Evolutionary conservation across 1,140 invertebrate genomes (phyloP), one percentile per base, ranked within the genome.

Genomic region (Sipha flava): DNA sequence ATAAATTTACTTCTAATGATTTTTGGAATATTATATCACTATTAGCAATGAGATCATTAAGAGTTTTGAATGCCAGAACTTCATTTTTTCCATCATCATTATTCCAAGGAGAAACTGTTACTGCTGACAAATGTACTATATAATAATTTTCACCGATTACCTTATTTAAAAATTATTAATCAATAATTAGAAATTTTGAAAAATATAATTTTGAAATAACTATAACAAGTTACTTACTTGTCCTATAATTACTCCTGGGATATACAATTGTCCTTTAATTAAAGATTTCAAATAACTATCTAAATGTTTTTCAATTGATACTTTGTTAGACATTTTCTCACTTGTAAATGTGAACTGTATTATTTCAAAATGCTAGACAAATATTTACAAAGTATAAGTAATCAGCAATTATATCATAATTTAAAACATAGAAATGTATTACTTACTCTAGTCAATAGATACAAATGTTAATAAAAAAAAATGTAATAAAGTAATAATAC

Each of bases 171-270:
- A 70, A 70, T 29, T 1, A n/a, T 3, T 3, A 2, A 37, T 64
- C 1, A 64, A 37, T 31, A n/a, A 34, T n/a, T n/a, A n/a, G n/a
- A n/a, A n/a, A n/a, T n/a, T n/a, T n/a, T n/a, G n/a, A n/a, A n/a
- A n/a, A n/a, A n/a, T n/a, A n/a, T n/a, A n/a, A n/a, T n/a, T n/a
- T n/a, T n/a, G n/a, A n/a, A n/a, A n/a, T n/a, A n/a, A n/a, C n/a
- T n/a, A n/a, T 29, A 29, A 16, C 29, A 26, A 34, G 18, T 29
- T 12, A 49, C 70, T 77, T 7, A 57, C 72, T 54, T 77, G 73
- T 57, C 73, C 73, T 23, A 59, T 77, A 40, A 77, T 77, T 5
- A 59, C 49, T 59, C 73, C 73, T 31, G 73, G 73, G 59, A 77
- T 77, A n/a, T 59, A 59, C 21, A 10, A 47, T 18, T 70, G 6